phyloP scores from a whole-genome alignment of 23 tunicate species.

The Diplosoma virens region DNA sequence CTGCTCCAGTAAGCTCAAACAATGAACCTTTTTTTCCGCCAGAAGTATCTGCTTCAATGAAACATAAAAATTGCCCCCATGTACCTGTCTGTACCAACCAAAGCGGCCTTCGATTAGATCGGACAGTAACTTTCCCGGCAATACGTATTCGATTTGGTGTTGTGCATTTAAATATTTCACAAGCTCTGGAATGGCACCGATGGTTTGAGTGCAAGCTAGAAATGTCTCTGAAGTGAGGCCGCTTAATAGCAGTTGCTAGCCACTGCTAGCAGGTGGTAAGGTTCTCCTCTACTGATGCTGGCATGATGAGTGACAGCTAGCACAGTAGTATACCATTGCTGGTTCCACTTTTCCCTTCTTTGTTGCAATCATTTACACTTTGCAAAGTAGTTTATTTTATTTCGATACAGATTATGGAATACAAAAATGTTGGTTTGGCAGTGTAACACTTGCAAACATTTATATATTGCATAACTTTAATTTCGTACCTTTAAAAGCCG shows the following conservation, averaged over 20 bases:
- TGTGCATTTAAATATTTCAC: background rate
- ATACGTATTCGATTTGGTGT: background rate
- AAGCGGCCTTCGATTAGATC: constrained; percentile 24
- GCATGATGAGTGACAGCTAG: too few relatives aligned
- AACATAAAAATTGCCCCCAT: constrained; percentile 20
- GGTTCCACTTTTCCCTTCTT: too few relatives aligned
- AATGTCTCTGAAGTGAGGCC: constrained; percentile 22
- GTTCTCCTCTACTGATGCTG: too few relatives aligned
- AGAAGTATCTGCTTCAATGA: constrained; percentile 2
- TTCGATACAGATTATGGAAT: too few relatives aligned
- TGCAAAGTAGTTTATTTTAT: too few relatives aligned
- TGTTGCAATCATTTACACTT: too few relatives aligned
- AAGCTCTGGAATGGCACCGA: background rate
- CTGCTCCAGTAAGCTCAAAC: background rate
- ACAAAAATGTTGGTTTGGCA: too few relatives aligned
- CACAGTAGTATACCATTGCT: too few relatives aligned
- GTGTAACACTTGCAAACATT: too few relatives aligned
- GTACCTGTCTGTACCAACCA: constrained; percentile 22
- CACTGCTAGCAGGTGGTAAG: too few relatives aligned
- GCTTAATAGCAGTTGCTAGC: too few relatives aligned
- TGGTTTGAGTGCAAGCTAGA: constrained; percentile 10
- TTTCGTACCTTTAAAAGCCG: constrained; percentile 7
- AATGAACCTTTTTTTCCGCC: constrained; percentile 18
- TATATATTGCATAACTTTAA: too few relatives aligned
- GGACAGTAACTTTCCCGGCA: constrained; percentile 3